Percentiles rank a stretch among this genome's conserved stretches.
phyloP scores from a whole-genome alignment of 2,797 vertebrate species.

The Sarcophilus harrisii region DNA sequence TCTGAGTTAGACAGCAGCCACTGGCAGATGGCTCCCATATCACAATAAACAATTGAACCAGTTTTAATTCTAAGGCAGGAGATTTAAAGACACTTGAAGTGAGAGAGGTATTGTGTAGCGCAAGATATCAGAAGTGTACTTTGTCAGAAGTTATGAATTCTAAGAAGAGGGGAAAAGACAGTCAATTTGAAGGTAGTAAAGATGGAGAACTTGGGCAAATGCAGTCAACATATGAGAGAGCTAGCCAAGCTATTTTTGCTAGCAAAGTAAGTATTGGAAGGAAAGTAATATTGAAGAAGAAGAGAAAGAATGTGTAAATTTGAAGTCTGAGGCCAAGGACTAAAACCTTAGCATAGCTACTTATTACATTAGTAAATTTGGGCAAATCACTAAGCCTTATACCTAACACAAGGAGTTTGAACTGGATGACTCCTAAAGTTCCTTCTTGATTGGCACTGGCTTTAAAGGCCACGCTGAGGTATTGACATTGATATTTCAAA shows the following conservation, averaged over 20 bases:
- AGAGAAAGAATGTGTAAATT: not conserved
- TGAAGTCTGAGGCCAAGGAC: accelerated
- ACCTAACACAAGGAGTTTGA: not conserved
- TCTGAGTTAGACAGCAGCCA: too few species aligned
- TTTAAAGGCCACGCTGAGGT: not conserved
- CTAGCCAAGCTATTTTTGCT: not conserved
- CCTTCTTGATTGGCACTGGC: not conserved
- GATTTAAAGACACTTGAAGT: not conserved
- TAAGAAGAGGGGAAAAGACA: not conserved
- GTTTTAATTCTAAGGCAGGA: not conserved
- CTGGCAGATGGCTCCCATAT: too few species aligned
- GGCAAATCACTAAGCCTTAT: not conserved
- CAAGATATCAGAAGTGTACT: not conserved
- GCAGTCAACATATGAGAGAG: not conserved
- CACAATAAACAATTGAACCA: too few species aligned
- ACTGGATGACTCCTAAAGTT: not conserved
- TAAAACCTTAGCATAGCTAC: not conserved
- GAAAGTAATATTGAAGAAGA: not conserved
- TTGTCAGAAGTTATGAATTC: not conserved
- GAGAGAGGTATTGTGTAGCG: not conserved
- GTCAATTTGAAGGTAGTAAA: not conserved
- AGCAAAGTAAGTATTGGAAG: not conserved
- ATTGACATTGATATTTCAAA: not conserved
- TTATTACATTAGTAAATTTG: not conserved
- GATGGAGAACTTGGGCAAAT: not conserved